Evolutionary conservation across 2,888 invertebrate genomes (phyloP), one percentile per base, ranked within the genome.

Genomic region (Tortricodes alternella): DNA sequence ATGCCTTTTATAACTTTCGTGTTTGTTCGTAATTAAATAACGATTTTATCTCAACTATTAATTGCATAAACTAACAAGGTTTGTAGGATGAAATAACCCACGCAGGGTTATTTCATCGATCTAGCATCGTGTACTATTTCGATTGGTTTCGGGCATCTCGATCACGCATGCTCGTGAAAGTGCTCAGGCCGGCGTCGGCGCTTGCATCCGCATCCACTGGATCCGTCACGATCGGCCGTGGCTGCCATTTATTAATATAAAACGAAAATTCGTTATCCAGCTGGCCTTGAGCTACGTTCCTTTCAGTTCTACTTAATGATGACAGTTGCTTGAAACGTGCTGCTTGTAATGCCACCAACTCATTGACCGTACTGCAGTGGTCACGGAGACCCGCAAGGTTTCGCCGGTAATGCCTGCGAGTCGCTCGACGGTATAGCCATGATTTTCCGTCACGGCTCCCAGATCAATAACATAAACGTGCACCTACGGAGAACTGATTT

Each of bases 211-310:
- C 77, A 71, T 80, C 74, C 72, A 78, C 75, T 75, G 75, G 70
- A 78, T 80, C 80, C 78, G 82, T 83, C 85, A 87, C 85, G 84
- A 85, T 80, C 79, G 74, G 71, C 82, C 80, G 75, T 81, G 81
- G 77, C 78, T 80, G 81, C 80, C 79, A 83, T 84, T 86, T 86
- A 87, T 86, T 85, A 86, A 87, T 85, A 87, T 84, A 83, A 84
- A 87, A 87, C 83, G 84, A 89, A 90, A 89, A 89, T 89, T 87
- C 87, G 88, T 88, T 88, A 89, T 89, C 81, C 85, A 84, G 78
- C 74, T 83, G 82, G 87, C 90, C 89, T 89, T 87, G 88, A 81
- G 72, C 75, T 66, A 64, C 71, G 85, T 80, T 85, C 88, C 89
- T 89, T 89, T 89, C 89, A 83, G 87, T 88, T 88, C 78, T 81